phyloP scores from a whole-genome alignment of 2,888 invertebrate genomes.

The Eupeodes latifasciatus region DNA sequence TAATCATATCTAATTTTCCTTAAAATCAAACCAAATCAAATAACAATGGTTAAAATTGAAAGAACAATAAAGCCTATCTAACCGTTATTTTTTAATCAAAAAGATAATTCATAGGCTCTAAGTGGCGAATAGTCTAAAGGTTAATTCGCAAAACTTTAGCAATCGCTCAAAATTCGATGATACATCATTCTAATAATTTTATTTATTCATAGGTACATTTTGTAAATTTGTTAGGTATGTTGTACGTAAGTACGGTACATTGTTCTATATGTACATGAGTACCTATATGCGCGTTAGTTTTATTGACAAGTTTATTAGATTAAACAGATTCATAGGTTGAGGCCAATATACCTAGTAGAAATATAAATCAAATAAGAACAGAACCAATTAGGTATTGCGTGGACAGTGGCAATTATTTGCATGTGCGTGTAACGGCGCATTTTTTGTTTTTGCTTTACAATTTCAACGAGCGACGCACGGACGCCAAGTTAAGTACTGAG shows the following conservation, averaged over 20 bases:
- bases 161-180: background rate
- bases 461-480: background rate
- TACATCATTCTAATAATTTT: background rate
- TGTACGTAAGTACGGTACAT: background rate
- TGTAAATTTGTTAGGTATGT: background rate
- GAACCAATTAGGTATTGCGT: background rate
- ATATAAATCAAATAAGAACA: background rate
- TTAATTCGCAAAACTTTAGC: slow-evolving; percentile 16
- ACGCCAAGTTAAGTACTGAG: background rate
- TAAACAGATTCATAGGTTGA: slow-evolving; percentile 5
- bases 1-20: background rate
- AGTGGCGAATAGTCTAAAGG: slow-evolving; percentile 41
- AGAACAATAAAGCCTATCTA: background rate
- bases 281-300: background rate
- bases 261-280: background rate
- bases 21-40: background rate
- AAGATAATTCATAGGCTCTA: background rate
- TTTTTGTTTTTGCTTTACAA: background rate
- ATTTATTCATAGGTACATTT: background rate
- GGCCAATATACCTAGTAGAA: background rate
- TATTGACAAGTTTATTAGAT: slow-evolving; percentile 6
- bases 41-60: background rate
- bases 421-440: slow-evolving; percentile 38
- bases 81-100: background rate
- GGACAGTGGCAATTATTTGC: background rate